Evolutionary conservation across 2,113 vertebrate species (phyloP).

Genomic region (Xenus cinereus): DNA sequence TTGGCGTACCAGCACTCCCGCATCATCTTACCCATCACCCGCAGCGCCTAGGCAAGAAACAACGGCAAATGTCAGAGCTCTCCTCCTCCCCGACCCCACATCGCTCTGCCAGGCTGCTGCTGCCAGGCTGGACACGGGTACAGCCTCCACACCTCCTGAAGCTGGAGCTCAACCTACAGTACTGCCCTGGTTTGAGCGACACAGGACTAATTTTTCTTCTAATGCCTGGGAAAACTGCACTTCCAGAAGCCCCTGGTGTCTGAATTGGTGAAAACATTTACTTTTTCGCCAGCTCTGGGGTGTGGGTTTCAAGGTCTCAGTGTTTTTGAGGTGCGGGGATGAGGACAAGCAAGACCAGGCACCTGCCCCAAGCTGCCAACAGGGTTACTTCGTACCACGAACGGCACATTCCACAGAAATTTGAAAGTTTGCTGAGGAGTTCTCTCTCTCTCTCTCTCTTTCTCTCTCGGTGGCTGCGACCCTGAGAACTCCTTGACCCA

Average conservation of each 20-base stretch:
- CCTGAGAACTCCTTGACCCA: neutral
- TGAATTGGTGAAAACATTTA: neutral
- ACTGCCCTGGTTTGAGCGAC: neutral
- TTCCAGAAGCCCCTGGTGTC: neutral
- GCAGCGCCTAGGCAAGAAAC: conserved; percentile 78
- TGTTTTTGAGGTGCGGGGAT: neutral
- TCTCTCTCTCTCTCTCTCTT: neutral
- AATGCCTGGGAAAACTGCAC: neutral
- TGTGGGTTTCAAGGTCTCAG: neutral
- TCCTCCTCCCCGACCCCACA: accelerated
- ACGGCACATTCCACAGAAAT: neutral
- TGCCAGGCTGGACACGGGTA: neutral
- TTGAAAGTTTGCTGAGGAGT: neutral
- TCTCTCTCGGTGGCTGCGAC: neutral
- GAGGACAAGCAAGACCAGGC: neutral
- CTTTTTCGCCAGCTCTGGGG: neutral
- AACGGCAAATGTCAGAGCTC: neutral
- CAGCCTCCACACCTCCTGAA: neutral
- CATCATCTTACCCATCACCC: conserved; percentile 99
- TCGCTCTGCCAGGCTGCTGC: neutral
- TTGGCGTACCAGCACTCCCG: conserved; percentile 98
- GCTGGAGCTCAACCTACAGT: accelerated
- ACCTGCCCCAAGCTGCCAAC: neutral
- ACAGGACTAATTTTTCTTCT: neutral
- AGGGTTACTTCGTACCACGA: neutral